Conservation (phyloP, 1,140 invertebrate genomes). For the Yoshiicerus persimilis region DNA sequence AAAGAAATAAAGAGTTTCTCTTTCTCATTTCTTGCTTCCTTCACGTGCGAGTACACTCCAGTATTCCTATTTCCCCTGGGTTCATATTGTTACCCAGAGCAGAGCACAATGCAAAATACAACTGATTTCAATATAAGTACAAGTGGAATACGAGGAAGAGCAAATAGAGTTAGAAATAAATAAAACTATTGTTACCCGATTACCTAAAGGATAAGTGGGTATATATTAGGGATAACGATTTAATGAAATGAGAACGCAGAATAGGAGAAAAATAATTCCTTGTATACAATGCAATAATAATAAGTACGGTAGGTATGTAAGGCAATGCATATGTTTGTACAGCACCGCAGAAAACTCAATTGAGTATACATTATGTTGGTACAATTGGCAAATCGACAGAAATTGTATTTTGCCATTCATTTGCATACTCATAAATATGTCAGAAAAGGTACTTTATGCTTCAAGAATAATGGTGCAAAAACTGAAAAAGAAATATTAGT, state of each 20-base stretch:
- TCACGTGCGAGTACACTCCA: neutral
- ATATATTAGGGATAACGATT: neutral
- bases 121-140: no score
- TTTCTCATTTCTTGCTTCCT: neutral
- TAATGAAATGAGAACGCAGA: neutral
- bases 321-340: no score
- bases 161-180: neutral
- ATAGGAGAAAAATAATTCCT: neutral
- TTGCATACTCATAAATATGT: conserved; percentile 6
- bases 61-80: no score
- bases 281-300: neutral
- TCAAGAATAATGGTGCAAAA: neutral
- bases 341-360: no score
- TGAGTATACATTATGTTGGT: no score
- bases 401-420: neutral
- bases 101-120: neutral
- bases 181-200: neutral
- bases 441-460: neutral
- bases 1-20: neutral
- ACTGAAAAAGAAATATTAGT: neutral
- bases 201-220: neutral
- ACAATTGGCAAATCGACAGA: neutral
- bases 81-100: neutral
- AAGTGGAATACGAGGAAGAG: neutral
- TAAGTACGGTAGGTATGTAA: neutral